Evolutionary conservation across 2,797 vertebrate genomes (phyloP).

Genomic region (Chiloscyllium punctatum): DNA sequence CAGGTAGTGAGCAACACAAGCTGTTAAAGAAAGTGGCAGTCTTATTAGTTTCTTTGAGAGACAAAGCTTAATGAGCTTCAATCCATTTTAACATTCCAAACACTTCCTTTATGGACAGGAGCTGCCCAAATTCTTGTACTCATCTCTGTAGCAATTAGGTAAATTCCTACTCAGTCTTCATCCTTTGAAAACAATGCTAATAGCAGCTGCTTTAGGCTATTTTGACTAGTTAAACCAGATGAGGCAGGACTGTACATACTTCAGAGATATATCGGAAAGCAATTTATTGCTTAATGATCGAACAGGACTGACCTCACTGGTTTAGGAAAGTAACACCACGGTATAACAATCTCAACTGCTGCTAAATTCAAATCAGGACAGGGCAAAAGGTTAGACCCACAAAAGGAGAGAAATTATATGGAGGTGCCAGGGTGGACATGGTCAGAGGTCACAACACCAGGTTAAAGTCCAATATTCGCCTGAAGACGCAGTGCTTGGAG

Average conservation of each 20-base stretch:
- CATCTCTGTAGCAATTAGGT: neutral
- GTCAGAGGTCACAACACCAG: no score
- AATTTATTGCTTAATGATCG: neutral
- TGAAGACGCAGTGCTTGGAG: no score
- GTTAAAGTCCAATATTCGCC: no score
- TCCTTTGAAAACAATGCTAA: neutral
- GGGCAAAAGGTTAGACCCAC: neutral
- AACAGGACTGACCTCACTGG: neutral
- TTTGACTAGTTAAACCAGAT: neutral
- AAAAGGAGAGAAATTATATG: no score
- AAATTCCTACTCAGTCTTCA: neutral
- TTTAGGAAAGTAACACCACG: neutral
- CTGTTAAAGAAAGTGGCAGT: neutral
- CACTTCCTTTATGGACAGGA: neutral
- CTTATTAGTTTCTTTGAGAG: neutral
- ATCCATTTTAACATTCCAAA: neutral
- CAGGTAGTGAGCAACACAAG: neutral
- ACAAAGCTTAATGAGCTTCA: neutral
- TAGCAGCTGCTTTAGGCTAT: neutral
- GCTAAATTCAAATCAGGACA: neutral
- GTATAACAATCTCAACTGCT: neutral
- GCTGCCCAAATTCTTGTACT: neutral
- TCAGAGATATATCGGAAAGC: neutral
- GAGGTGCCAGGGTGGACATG: no score
- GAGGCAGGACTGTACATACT: neutral